Evolutionary conservation across 2,888 invertebrate genomes (phyloP).

Genomic region (Hyppa rectilinea): DNA sequence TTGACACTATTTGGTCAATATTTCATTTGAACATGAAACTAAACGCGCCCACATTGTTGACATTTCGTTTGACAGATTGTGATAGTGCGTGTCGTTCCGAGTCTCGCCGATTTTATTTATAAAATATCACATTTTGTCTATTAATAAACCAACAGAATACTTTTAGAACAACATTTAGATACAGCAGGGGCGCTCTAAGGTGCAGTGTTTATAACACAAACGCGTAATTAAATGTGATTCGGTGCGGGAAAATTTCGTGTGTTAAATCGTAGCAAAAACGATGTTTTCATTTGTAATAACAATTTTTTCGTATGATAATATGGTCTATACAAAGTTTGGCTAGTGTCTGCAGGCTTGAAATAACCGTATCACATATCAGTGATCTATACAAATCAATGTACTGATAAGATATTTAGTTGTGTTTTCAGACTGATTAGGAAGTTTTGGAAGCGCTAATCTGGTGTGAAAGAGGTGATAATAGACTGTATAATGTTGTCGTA

Average conservation of each 20-base stretch:
- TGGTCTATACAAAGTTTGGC: slow-evolving; percentile 52
- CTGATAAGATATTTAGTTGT: slow-evolving; percentile 77
- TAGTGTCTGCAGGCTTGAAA: slow-evolving; percentile 50
- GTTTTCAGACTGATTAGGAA: slow-evolving; percentile 75
- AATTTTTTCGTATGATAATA: slow-evolving; percentile 65
- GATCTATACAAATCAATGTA: slow-evolving; percentile 69
- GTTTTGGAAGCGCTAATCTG: slow-evolving; percentile 67
- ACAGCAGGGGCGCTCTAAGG: slow-evolving; percentile 77
- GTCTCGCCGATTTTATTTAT: slow-evolving; percentile 80
- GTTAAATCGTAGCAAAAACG: slow-evolving; percentile 55
- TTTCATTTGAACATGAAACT: slow-evolving; percentile 21
- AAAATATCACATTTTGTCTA: slow-evolving; percentile 84
- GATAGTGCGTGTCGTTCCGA: slow-evolving; percentile 64
- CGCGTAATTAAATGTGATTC: slow-evolving; percentile 70
- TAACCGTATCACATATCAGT: slow-evolving; percentile 61
- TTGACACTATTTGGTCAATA: neutral
- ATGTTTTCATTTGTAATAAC: slow-evolving; percentile 73
- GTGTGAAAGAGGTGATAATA: slow-evolving; percentile 63
- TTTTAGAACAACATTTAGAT: slow-evolving; percentile 82
- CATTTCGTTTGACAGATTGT: slow-evolving; percentile 63
- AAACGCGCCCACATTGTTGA: slow-evolving; percentile 50
- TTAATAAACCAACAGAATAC: slow-evolving; percentile 83
- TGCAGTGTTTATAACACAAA: slow-evolving; percentile 78
- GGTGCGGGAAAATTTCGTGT: slow-evolving; percentile 70
- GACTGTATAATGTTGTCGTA: slow-evolving; percentile 52